Conservation (phyloP, 2,113 vertebrate genomes). For the Pelvicachromis taeniatus region DNA sequence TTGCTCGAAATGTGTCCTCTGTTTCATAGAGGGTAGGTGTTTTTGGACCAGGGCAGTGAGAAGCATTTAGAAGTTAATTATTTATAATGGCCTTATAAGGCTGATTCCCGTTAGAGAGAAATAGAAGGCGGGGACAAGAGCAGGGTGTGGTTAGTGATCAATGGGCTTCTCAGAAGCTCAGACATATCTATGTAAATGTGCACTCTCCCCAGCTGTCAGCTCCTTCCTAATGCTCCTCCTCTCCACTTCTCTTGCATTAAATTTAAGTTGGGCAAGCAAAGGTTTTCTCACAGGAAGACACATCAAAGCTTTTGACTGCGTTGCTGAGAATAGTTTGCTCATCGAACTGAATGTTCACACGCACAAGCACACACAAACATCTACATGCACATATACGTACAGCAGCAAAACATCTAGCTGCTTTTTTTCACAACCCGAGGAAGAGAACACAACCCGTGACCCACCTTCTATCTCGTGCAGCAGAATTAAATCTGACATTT, state of each 20-base stretch:
- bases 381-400: not conserved
- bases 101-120: conserved; percentile 40
- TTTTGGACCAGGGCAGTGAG: conserved; percentile 24
- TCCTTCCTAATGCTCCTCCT: not conserved
- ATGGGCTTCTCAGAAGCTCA: conserved; percentile 63
- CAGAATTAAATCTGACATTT: not conserved
- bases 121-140: not conserved
- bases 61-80: conserved; percentile 64
- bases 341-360: not conserved
- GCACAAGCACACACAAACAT: not conserved
- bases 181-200: conserved; percentile 21
- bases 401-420: not conserved
- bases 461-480: not conserved
- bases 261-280: not conserved
- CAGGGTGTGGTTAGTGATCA: conserved; percentile 52
- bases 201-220: not conserved
- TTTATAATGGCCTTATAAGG: conserved; percentile 53
- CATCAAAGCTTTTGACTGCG: conserved; percentile 9
- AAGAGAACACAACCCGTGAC: not conserved
- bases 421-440: not conserved
- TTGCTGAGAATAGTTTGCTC: not conserved
- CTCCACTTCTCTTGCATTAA: not conserved
- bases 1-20: not conserved
- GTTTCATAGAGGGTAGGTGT: conserved; percentile 4
- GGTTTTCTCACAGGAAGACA: conserved; percentile 10